Conservation (phyloP, 2,797 vertebrate species). For the Diglossa cyanea region DNA sequence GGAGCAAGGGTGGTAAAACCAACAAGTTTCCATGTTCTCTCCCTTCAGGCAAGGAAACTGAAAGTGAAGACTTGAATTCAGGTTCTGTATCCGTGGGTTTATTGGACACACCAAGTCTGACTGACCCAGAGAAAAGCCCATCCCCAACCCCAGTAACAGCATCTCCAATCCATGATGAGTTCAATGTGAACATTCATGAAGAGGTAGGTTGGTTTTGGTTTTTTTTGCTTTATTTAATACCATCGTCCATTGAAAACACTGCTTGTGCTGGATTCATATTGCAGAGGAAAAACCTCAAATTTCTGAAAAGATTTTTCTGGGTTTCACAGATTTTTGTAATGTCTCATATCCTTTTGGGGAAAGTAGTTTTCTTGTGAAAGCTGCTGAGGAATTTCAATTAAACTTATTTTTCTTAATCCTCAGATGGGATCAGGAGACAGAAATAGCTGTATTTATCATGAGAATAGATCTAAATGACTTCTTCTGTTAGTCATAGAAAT, state of each 20-base stretch:
- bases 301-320: background rate
- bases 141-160: constrained; percentile 53
- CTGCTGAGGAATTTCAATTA: background rate
- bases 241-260: background rate
- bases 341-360: background rate
- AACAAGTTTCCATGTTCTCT: background rate
- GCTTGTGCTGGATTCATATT: background rate
- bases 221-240: background rate
- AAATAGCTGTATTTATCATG: background rate
- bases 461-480: background rate
- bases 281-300: background rate
- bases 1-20: background rate
- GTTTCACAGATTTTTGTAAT: background rate
- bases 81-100: constrained; percentile 68
- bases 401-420: background rate
- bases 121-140: constrained; percentile 79
- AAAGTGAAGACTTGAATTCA: constrained; percentile 78
- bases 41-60: constrained; percentile 78
- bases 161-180: constrained; percentile 74
- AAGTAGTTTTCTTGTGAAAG: background rate
- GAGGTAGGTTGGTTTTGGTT: constrained; percentile 77
- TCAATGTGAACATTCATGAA: constrained; percentile 72
- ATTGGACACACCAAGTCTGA: constrained; percentile 63
- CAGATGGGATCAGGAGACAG: background rate
- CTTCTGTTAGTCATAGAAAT: background rate